Evolutionary conservation across 2,113 vertebrate genomes (phyloP), one percentile per base, ranked within the genome.

Genomic region (Siniperca chuatsi): DNA sequence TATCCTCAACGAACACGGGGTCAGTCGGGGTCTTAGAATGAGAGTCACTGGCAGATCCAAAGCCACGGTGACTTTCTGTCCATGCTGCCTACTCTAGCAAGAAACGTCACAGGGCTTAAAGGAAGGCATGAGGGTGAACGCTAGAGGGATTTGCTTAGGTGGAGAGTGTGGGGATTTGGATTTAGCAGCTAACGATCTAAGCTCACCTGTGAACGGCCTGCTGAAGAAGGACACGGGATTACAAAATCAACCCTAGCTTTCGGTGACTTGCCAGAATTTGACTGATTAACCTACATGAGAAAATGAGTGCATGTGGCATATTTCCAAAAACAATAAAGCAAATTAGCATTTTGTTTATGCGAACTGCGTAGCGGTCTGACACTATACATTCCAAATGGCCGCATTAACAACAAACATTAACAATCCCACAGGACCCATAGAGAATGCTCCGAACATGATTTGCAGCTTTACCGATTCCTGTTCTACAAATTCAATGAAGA

Each of bases 81-180:
- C 7, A 9, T 35, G 60, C 35, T 55, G 23, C 42, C 62, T 66
- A 82, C 70, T 78, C 64, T 64, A 61, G 65, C 66, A 67, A 75
- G 67, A 75, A 78, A 55, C 71, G 77, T 85, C 88, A 82, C 35
- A 8, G 44, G 74, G 87, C 84, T 94, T 93, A 88, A 37, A 29
- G 67, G 65, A 42, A 80, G 90, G 87, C 55, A 68, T 89, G 81
- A 89, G 73, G 81, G 74, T 88, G 82, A 92, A 93, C 87, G 73
- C 85, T 64, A 50, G 35, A 73, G 46, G 90, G 92, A 94, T 95
- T 94, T 93, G 75, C 78, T 70, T 6, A 79, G 89, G 73, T 88
- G 87, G 87, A 88, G 85, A 66, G 84, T n/a, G 50, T 62, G 64
- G 58, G 92, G 94, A 94, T 94, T 93, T 92, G 69, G 83, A 92